These are phyloP conservation scores for Thera obeliscata DNA, from an alignment of 2,888 invertebrate genomes.

Conservation along the genomic window DNA sequence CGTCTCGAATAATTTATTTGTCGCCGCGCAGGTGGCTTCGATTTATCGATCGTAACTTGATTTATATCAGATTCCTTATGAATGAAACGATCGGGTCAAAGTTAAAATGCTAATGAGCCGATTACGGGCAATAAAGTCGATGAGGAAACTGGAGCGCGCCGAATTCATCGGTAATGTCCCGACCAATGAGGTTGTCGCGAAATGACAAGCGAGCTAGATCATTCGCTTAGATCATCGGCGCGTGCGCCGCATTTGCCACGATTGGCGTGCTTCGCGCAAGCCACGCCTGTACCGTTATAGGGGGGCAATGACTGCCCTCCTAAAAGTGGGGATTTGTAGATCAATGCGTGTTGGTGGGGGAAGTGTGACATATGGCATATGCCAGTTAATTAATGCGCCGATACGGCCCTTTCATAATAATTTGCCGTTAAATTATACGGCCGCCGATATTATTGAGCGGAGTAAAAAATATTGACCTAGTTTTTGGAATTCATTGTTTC, in stretches of 20 bases:
- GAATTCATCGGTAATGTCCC: constrained; percentile 65
- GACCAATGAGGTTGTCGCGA: constrained; percentile 78
- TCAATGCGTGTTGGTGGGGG: constrained; percentile 64
- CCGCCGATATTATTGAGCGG: constrained; percentile 29
- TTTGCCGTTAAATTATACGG: constrained; percentile 52
- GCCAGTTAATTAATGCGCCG: constrained; percentile 66
- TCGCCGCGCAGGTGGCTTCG: constrained; percentile 61
- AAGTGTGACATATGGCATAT: constrained; percentile 75
- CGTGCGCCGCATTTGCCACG: constrained; percentile 68
- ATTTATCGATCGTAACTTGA: constrained; percentile 48
- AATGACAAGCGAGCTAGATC: constrained; percentile 82
- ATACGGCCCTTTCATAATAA: constrained; percentile 55
- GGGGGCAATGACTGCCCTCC: constrained; percentile 78
- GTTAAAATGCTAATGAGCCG: constrained; percentile 58
- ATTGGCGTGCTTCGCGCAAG: constrained; percentile 76
- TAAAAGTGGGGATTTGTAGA: constrained; percentile 78
- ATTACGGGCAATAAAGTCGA: constrained; percentile 43
- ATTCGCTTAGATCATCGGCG: constrained; percentile 79
- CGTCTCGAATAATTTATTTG: constrained; percentile 65
- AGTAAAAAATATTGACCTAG: constrained; percentile 37
- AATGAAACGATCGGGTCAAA: constrained; percentile 60
- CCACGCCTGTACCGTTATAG: constrained; percentile 83
- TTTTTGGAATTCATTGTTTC: constrained; percentile 35
- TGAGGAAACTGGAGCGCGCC: constrained; percentile 58
- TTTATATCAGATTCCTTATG: constrained; percentile 46